Evolutionary conservation across 2,888 invertebrate species (phyloP).

Genomic region (Dorcus parallelipipedus): DNA sequence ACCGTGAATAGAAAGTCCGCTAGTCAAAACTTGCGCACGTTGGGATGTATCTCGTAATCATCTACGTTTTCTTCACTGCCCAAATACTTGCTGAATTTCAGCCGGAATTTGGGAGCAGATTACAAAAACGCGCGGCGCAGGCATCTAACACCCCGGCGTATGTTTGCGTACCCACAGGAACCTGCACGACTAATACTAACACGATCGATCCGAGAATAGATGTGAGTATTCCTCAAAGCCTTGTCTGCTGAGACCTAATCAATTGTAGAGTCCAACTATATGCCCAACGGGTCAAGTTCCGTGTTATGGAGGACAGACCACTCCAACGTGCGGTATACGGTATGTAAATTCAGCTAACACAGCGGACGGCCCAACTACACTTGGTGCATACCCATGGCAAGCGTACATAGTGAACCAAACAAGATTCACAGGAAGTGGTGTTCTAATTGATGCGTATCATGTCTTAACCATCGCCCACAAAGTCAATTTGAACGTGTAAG

Average conservation of each 20-base stretch:
- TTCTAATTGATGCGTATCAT: slow-evolving; percentile 63
- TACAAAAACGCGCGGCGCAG: too few relatives aligned
- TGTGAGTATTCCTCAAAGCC: slow-evolving; percentile 23
- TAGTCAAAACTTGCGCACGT: too few relatives aligned
- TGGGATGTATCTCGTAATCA: too few relatives aligned
- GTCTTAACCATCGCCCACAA: slow-evolving; percentile 74
- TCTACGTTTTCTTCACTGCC: too few relatives aligned
- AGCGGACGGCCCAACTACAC: slow-evolving; percentile 51
- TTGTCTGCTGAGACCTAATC: too few relatives aligned
- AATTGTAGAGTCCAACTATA: slow-evolving; percentile 1
- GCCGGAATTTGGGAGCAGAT: too few relatives aligned
- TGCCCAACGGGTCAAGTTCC: slow-evolving; percentile 37
- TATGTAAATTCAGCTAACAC: slow-evolving; percentile 46
- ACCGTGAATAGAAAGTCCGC: too few relatives aligned
- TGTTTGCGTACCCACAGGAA: slow-evolving; percentile 36
- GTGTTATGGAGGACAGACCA: slow-evolving; percentile 28
- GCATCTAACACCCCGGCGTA: slow-evolving; percentile 14
- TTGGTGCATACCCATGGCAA: slow-evolving; percentile 54
- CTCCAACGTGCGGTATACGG: slow-evolving; percentile 50
- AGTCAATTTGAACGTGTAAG: slow-evolving; percentile 54
- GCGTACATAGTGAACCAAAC: slow-evolving; percentile 47
- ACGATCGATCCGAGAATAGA: slow-evolving; percentile 40
- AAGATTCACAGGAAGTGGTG: slow-evolving; percentile 68
- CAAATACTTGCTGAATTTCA: too few relatives aligned
- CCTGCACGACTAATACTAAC: slow-evolving; percentile 27